Base-by-base conservation (phyloP, 1,140 invertebrate genomes). In the Tyrophagus putrescentiae region DNA sequence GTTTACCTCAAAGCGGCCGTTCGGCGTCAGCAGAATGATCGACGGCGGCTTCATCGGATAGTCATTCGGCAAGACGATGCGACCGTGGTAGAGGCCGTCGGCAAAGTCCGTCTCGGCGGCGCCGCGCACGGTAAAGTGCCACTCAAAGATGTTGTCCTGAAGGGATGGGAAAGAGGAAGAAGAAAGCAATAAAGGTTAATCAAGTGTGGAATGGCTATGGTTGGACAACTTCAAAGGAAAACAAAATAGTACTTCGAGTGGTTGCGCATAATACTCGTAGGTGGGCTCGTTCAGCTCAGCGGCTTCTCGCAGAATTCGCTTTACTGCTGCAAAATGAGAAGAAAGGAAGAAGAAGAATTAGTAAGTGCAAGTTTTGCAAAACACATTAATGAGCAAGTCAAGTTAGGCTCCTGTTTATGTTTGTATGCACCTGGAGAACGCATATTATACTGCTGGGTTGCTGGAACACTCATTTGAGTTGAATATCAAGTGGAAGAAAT, bases 1-100 rank as follows among this genome's bases (percentile, higher is more conserved):
- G 67, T 90, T 87, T 1, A 80, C 79, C 76, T 95, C 89, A 78
- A 96, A 97, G 63, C 92, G 77, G 44, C 92, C 92, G 77, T 93
- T 96, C 27, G 89, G 89, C 85, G 92, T 96, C 21, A 96, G 71
- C 58, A 96, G 71, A 66, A 96, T 91, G 64, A 97, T 91, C 71
- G 88, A 89, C 4, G 92, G 93, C 57, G 93, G 93, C 76, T 95
- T 93, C 91, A 96, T 94, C 3, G 93, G 93, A 74, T 97, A 97
- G 67, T 97, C 90, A 28, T 85, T 79, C 0, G 79, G 80, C 57
- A 97, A 75, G 54, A 93, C 74, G 70, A 97, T 95, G 65, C 91
- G 77, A 27, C 86, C 90, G 74, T 94, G 90, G 71, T 93, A 94
- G 61, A 91, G 76, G 33, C 90, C 90, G 60, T 81, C 83, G 65